A percentile compares a stretch with the other conserved stretches of the same genome.
Evolutionary conservation across 2,797 vertebrate genomes (phyloP).

Genomic region (Alca torda): DNA sequence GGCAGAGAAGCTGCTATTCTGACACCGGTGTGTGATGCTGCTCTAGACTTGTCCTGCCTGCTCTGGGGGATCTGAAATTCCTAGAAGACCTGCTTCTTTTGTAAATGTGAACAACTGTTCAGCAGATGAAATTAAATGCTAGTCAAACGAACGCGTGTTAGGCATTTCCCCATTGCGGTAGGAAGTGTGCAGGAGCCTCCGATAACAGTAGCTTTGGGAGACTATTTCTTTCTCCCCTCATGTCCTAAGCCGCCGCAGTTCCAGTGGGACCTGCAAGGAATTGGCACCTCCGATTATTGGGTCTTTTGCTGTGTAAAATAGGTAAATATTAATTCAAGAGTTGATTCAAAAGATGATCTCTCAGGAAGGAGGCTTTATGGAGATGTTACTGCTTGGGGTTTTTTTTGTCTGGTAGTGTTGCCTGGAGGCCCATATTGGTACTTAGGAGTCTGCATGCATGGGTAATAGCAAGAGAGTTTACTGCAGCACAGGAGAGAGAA

Average conservation of each 20-base stretch:
- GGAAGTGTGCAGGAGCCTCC: neutral
- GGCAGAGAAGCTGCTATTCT: neutral
- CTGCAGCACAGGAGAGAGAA: neutral
- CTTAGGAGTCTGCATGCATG: neutral
- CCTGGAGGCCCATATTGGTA: neutral
- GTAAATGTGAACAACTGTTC: neutral
- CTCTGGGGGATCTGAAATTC: neutral
- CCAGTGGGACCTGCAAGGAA: neutral
- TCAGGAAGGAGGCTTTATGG: neutral
- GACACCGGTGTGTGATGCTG: fast-evolving
- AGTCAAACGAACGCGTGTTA: neutral
- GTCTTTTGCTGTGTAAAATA: neutral
- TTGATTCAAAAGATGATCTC: neutral
- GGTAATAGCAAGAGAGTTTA: neutral
- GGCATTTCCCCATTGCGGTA: neutral
- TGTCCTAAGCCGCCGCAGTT: neutral
- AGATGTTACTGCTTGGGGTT: neutral
- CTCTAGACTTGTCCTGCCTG: neutral
- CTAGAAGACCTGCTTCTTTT: neutral
- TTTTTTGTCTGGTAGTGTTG: neutral
- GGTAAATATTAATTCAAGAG: neutral
- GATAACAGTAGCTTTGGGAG: neutral
- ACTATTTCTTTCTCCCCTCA: fast-evolving
- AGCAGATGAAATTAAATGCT: neutral
- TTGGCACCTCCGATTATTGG: neutral